Evolutionary conservation across 2,797 vertebrate species (phyloP), one percentile per base, ranked within the genome.

Genomic region (Poecilia velifera): DNA sequence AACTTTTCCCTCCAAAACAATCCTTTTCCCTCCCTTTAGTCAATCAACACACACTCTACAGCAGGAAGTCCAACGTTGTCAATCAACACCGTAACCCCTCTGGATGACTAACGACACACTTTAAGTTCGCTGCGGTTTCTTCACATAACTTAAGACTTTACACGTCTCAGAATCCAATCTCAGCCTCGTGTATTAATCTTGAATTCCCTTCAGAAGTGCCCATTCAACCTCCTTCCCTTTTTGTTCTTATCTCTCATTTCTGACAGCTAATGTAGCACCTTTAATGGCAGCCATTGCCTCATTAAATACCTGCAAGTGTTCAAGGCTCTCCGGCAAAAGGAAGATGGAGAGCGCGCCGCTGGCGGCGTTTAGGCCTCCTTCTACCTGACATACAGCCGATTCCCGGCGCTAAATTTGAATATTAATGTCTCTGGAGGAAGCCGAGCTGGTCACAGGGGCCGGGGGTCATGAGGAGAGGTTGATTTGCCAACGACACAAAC

Each of bases 291-390:
- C 87, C 76, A 87, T 93, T 88, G 93, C 85, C 93, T 93, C 93
- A 95, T 95, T 96, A 94, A 94, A 94, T 93, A 94, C 88, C 86
- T 89, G 85, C 91, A 89, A 92, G 87, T 90, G 90, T 90, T 88
- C 81, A 76, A 82, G 72, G 82, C 46, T 55, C 80, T 82, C 79
- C 85, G 75, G 79, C 85, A 82, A 53, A 77, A 59, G 46, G 31
- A 41, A 76, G 49, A 81, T 70, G 3, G 76, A 79, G 72, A 64
- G 74, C 55, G 73, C 68, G 76, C 77, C 12, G 76, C 77, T 87
- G 77, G 76, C 79, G 84, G 86, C 91, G 81, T 84, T 84, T 80
- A 39, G 85, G 39, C 70, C 62, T 78, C 84, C 84, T 85, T 82
- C 47, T 45, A 90, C 91, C 89, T 86, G 87, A 90, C 84, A 88